Percentiles rank a stretch among this genome's conserved stretches.
phyloP scores from a whole-genome alignment of 2,888 invertebrate species.

The Aethes cnicana region DNA sequence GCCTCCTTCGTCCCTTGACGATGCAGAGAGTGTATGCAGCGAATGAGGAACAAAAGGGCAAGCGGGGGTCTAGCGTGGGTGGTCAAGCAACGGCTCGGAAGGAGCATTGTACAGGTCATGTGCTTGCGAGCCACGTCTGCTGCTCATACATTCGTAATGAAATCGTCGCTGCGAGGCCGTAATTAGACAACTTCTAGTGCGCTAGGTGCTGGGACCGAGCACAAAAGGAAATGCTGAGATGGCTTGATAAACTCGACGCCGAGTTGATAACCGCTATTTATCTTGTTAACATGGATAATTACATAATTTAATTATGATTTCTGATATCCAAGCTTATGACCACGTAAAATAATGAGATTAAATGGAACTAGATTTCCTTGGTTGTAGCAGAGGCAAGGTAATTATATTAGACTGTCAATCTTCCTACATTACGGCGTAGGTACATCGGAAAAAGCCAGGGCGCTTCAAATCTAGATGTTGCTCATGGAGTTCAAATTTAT shows the following conservation, averaged over 20 bases:
- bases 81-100: conserved; percentile 55
- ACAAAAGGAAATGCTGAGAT: conserved; percentile 5
- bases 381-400: no score
- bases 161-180: conserved; percentile 59
- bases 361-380: no score
- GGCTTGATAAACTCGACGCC: not conserved
- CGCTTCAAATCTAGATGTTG: no score
- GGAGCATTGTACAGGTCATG: conserved; percentile 71
- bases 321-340: no score
- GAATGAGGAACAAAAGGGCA: conserved; percentile 48
- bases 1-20: conserved; percentile 49
- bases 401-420: no score
- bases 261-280: not conserved
- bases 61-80: conserved; percentile 49
- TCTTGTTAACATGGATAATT: no score
- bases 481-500: no score
- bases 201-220: conserved; percentile 29
- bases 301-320: no score
- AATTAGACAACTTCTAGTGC: conserved; percentile 60
- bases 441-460: no score
- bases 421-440: no score
- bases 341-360: no score
- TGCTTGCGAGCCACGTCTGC: conserved; percentile 66
- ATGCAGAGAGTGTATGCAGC: conserved; percentile 33
- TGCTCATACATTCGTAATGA: conserved; percentile 75